Evolutionary conservation across 2,888 invertebrate species (phyloP), one percentile per base, ranked within the genome.

Genomic region (Drosophila ochracea): DNA sequence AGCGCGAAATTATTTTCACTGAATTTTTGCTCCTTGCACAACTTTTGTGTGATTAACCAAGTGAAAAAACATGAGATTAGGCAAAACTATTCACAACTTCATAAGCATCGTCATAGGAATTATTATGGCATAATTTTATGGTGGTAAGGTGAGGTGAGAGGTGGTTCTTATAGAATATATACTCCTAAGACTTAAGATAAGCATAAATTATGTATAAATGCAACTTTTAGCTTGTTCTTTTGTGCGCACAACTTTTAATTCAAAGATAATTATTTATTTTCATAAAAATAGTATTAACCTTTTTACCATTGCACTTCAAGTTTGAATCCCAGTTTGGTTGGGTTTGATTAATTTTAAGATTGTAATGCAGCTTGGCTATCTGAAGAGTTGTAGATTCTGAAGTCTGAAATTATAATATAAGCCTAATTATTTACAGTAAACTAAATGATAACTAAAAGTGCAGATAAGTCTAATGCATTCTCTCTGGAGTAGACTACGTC

Each of bases 61-160:
- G 90, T 89, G 88, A 84, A 86, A 80, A 80, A 81, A 85, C 80
- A 85, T 35, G 59, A 88, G 91, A 90, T 91, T 90, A 90, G 72
- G 31, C 63, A 73, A 73, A 77, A 87, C 88, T 83, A 82, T 85
- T 69, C 53, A 39, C 25, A 79, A 84, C 72, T 84, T 87, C 58
- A 83, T 79, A 79, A 70, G 69, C 60, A 39, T 66, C 31, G 58
- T 35, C 25, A 30, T 43, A 19, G 11, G 49, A 41, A 54, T 28
- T 30, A 37, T 28, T 25, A 28, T 35, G 9, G 30, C 33, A 35
- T 25, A 35, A 37, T 10, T 11, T 4, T 10, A 41, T 39, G 19
- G 13, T 1, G 19, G 10, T 10, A 50, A 25, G 28, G 10, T 50
- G 71, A 81, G 84, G 84, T 78, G 76, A 49, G 63, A 49, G 55